A percentile compares a stretch with the other conserved stretches of the same genome.
These are phyloP conservation scores for Conistra vaccinii DNA, from an alignment of 2,888 invertebrate genomes.

Conservation along the genomic window DNA sequence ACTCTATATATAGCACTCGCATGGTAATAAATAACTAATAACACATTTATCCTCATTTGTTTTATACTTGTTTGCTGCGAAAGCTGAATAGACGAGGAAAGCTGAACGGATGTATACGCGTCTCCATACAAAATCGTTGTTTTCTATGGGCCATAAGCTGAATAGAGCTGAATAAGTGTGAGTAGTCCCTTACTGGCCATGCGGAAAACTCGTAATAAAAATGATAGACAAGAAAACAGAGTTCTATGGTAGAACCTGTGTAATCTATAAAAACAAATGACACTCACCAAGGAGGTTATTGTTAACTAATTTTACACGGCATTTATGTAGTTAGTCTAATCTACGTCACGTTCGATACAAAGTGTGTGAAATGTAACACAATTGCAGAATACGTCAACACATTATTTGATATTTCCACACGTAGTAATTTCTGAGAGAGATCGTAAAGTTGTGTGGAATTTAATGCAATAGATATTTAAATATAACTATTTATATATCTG, in stretches of 20 bases:
- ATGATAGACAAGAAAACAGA: neutral
- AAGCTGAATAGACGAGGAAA: too few species aligned
- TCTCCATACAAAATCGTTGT: too few species aligned
- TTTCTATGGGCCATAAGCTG: too few species aligned
- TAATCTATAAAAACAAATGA: slow-evolving; percentile 27
- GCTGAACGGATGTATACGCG: too few species aligned
- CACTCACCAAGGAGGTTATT: neutral
- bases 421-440: slow-evolving; percentile 14
- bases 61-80: too few species aligned
- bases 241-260: slow-evolving; percentile 1
- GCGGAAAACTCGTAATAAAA: slow-evolving; percentile 13
- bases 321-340: slow-evolving; percentile 27
- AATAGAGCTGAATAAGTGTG: too few species aligned
- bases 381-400: slow-evolving; percentile 38
- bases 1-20: too few species aligned
- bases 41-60: too few species aligned
- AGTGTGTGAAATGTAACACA: slow-evolving; percentile 41
- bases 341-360: neutral
- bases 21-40: too few species aligned
- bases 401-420: slow-evolving; percentile 45
- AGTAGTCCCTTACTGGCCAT: slow-evolving; percentile 34
- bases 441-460: slow-evolving; percentile 11
- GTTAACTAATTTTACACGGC: neutral
- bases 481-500: neutral
- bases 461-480: neutral